Percentiles rank a stretch among this genome's conserved stretches.
These are phyloP conservation scores for Myripristis murdjan DNA, from an alignment of 2,797 vertebrate species.

Conservation along the genomic window DNA sequence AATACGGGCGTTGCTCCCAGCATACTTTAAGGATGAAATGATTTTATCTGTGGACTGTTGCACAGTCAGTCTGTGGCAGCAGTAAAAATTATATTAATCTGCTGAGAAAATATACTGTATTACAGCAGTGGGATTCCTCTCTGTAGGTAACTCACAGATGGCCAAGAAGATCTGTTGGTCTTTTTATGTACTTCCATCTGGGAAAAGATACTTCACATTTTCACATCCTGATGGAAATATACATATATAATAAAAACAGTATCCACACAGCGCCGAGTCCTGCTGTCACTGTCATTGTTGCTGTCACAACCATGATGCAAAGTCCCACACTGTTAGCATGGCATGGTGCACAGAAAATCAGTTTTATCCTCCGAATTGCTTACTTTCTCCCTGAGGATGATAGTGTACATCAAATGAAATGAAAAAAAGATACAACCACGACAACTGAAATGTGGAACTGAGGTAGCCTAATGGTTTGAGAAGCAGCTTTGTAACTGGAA, in stretches of 20 bases:
- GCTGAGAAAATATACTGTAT: slow-evolving; percentile 1
- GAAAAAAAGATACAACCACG: background rate
- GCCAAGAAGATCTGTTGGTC: slow-evolving; percentile 15
- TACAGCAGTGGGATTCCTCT: background rate
- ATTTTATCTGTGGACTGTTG: slow-evolving; percentile 26
- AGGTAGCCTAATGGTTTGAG: slow-evolving; percentile 29
- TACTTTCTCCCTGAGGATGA: slow-evolving; percentile 32
- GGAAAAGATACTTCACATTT: slow-evolving; percentile 36
- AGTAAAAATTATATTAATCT: too few species aligned
- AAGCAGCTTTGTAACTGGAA: slow-evolving; percentile 13
- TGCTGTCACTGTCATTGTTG: slow-evolving; percentile 40
- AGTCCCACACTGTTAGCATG: slow-evolving; percentile 41
- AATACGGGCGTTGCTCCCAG: slow-evolving; percentile 49
- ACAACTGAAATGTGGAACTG: slow-evolving; percentile 1
- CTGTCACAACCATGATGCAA: slow-evolving; percentile 34
- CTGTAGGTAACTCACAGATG: slow-evolving; percentile 32
- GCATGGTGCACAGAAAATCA: slow-evolving; percentile 5
- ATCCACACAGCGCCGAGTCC: slow-evolving; percentile 24
- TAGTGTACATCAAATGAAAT: slow-evolving; percentile 27
- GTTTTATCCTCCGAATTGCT: slow-evolving; percentile 1
- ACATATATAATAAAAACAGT: slow-evolving; percentile 1
- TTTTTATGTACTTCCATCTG: slow-evolving; percentile 7
- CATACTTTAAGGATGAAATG: slow-evolving; percentile 29
- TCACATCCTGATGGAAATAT: slow-evolving; percentile 62
- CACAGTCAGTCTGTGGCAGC: slow-evolving; percentile 21